Percentiles rank a stretch among this genome's conserved stretches.
phyloP scores from a whole-genome alignment of 2,797 vertebrate species.

The Huso huso region DNA sequence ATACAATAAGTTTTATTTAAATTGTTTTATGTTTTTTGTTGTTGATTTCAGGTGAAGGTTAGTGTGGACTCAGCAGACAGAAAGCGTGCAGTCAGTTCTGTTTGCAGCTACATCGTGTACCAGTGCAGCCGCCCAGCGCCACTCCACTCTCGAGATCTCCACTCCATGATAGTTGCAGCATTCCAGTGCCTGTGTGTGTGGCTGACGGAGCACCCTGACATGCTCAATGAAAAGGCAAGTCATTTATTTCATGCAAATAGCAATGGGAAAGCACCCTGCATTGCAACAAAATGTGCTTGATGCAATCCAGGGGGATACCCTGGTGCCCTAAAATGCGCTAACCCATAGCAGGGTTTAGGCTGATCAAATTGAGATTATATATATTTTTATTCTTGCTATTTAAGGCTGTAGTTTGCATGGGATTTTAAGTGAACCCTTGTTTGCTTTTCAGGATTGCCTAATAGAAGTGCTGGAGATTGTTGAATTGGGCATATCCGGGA shows the following conservation, averaged over 20 bases:
- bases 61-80: slow-evolving; percentile 64
- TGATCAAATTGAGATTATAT: too few relatives aligned
- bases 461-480: slow-evolving; percentile 88
- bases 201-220: slow-evolving; percentile 77
- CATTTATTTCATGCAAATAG: not conserved
- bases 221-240: slow-evolving; percentile 86
- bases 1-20: too few relatives aligned
- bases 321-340: not conserved
- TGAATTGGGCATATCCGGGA: slow-evolving; percentile 86
- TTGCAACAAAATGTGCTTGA: not conserved
- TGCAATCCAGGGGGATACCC: too few relatives aligned
- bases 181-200: slow-evolving; percentile 87
- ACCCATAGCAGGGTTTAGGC: too few relatives aligned
- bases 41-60: slow-evolving; percentile 64
- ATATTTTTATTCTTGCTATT: too few relatives aligned
- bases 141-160: slow-evolving; percentile 83
- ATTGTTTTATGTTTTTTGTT: not conserved
- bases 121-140: slow-evolving; percentile 86
- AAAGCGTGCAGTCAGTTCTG: slow-evolving; percentile 68
- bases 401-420: too few relatives aligned
- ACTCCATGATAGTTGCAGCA: slow-evolving; percentile 88
- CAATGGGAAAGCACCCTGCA: not conserved
- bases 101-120: slow-evolving; percentile 81
- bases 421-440: too few relatives aligned
- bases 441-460: slow-evolving; percentile 71